Conservation (phyloP, 2,888 invertebrate genomes). For the Cheilosia scutellata region DNA sequence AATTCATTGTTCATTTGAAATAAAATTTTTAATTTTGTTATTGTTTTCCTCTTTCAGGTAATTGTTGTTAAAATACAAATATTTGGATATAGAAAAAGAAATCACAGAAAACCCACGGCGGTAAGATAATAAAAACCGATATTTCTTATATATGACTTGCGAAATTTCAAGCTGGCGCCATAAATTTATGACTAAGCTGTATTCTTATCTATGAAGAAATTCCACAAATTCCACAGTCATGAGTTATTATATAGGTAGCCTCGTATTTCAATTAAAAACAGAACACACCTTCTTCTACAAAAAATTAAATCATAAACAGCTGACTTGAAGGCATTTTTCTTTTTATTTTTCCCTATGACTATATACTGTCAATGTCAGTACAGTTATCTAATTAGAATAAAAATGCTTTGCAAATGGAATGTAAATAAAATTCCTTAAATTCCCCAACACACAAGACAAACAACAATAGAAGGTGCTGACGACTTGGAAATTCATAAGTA, state of each 20-base stretch:
- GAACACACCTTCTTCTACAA: not conserved
- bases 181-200: conserved; percentile 42
- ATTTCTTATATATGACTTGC: not conserved
- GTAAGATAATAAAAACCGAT: conserved; percentile 30
- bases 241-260: conserved; percentile 27
- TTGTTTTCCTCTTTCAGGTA: conserved; percentile 43
- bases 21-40: not conserved
- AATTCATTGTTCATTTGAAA: no score
- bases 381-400: conserved; percentile 37
- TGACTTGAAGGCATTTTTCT: conserved; percentile 12
- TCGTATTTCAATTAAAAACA: conserved; percentile 33
- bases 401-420: conserved; percentile 27
- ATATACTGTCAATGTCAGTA: conserved; percentile 9
- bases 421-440: conserved; percentile 68
- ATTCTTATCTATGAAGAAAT: conserved; percentile 46
- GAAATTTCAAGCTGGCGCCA: conserved; percentile 21
- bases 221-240: conserved; percentile 43
- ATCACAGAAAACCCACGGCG: conserved; percentile 39
- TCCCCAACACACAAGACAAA: conserved; percentile 39
- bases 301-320: conserved; percentile 32
- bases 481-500: conserved; percentile 38
- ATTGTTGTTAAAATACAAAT: not conserved
- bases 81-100: not conserved
- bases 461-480: conserved; percentile 40
- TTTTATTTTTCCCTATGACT: conserved; percentile 7